Conservation (phyloP, 2,113 vertebrate genomes). For the Deroptyus accipitrinus region DNA sequence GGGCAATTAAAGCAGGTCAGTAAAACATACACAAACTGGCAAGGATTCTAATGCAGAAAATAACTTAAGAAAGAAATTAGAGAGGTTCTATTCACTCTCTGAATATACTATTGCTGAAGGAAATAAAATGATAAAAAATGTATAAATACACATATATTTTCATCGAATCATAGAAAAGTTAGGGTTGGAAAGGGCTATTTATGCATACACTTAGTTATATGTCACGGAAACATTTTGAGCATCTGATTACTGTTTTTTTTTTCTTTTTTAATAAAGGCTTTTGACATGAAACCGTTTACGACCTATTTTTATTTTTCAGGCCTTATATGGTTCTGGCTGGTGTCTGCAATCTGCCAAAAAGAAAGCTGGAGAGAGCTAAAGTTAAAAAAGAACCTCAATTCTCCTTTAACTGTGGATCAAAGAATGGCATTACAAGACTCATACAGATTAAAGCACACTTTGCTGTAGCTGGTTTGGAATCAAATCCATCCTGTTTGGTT, state of each 20-base stretch:
- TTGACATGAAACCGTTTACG: background rate
- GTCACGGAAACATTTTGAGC: background rate
- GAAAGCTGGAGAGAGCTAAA: conserved; percentile 54
- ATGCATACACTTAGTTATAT: background rate
- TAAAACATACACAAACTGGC: background rate
- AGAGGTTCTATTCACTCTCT: background rate
- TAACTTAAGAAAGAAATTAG: background rate
- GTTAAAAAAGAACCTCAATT: conserved; percentile 21
- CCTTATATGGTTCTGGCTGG: conserved; percentile 35
- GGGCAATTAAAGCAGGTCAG: conserved; percentile 31
- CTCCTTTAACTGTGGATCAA: conserved; percentile 23
- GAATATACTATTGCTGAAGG: background rate
- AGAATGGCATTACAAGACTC: conserved; percentile 45
- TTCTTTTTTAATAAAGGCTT: background rate
- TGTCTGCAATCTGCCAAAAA: conserved; percentile 35
- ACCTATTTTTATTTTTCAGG: conserved; percentile 16
- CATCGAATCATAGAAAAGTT: background rate
- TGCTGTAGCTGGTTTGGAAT: conserved; percentile 35
- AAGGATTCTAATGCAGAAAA: background rate
- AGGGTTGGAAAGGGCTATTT: background rate
- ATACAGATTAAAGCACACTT: background rate
- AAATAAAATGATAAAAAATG: background rate
- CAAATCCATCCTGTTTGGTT: background rate
- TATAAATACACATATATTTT: background rate
- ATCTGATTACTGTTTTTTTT: background rate